phyloP scores from a whole-genome alignment of 1,140 invertebrate species.

The Oncopodura yosiiana region DNA sequence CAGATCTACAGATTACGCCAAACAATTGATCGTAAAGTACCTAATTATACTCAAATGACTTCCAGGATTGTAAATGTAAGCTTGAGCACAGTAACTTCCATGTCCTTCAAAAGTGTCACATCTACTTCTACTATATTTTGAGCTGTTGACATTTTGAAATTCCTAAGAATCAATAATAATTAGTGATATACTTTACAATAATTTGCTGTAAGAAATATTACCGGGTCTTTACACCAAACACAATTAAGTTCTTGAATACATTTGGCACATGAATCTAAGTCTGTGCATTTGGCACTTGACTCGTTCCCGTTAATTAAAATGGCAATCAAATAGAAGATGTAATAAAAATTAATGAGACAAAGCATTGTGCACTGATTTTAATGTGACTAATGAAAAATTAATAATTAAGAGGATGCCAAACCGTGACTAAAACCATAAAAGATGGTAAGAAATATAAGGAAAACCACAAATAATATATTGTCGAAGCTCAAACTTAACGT shows the following conservation, averaged over 20 bases:
- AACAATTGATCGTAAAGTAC: neutral
- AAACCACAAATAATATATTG: too few relatives aligned
- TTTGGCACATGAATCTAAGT: conserved; percentile 14
- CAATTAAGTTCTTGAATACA: conserved; percentile 17
- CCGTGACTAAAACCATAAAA: too few relatives aligned
- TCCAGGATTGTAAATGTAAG: conserved; percentile 1
- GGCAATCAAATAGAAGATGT: too few relatives aligned
- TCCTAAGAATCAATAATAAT: conserved; percentile 2
- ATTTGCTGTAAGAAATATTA: neutral
- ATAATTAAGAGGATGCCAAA: too few relatives aligned
- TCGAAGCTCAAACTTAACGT: too few relatives aligned
- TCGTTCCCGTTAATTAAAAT: too few relatives aligned
- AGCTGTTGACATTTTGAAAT: conserved; percentile 5
- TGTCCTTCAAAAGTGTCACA: conserved; percentile 18
- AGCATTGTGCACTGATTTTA: too few relatives aligned
- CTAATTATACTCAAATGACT: neutral
- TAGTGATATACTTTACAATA: neutral
- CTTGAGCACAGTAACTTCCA: conserved; percentile 1
- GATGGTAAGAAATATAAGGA: too few relatives aligned
- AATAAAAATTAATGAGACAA: too few relatives aligned
- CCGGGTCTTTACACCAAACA: conserved; percentile 24
- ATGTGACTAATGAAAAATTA: too few relatives aligned
- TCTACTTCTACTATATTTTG: neutral
- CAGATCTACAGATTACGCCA: neutral
- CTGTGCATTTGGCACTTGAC: too few relatives aligned